Percentiles rank a stretch among this genome's conserved stretches.
phyloP scores from a whole-genome alignment of 2,113 vertebrate genomes.

The Myrmecobius fasciatus region DNA sequence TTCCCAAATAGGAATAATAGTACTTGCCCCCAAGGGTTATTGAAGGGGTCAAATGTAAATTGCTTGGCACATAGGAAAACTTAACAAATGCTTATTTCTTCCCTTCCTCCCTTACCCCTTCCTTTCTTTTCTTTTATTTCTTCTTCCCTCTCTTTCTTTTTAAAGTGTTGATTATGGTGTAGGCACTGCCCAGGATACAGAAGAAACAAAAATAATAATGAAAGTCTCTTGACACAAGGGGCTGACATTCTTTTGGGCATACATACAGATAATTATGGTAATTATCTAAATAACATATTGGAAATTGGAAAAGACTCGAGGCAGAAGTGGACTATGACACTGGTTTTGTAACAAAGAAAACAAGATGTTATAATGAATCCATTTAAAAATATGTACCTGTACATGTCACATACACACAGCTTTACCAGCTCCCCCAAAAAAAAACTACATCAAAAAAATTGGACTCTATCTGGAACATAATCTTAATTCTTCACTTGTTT shows the following conservation, averaged over 20 bases:
- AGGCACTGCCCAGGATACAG: neutral
- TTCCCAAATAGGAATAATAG: neutral
- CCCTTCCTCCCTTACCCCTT: neutral
- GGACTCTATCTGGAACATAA: neutral
- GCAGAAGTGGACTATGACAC: neutral
- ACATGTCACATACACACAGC: neutral
- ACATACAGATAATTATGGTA: neutral
- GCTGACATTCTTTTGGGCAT: neutral
- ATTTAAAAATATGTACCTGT: neutral
- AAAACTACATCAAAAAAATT: neutral
- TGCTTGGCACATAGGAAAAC: neutral
- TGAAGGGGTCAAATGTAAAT: neutral
- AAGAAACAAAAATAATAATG: neutral
- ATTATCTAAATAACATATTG: neutral
- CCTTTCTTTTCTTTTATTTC: neutral
- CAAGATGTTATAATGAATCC: neutral
- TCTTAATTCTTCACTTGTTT: neutral
- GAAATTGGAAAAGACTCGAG: neutral
- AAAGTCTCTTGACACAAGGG: neutral
- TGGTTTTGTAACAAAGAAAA: neutral
- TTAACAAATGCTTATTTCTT: neutral
- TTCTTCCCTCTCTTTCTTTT: neutral
- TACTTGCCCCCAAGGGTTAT: neutral
- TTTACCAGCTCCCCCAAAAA: neutral
- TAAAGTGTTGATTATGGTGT: neutral